phyloP scores from a whole-genome alignment of 2,888 invertebrate species.

The Polymixis flavicincta region DNA sequence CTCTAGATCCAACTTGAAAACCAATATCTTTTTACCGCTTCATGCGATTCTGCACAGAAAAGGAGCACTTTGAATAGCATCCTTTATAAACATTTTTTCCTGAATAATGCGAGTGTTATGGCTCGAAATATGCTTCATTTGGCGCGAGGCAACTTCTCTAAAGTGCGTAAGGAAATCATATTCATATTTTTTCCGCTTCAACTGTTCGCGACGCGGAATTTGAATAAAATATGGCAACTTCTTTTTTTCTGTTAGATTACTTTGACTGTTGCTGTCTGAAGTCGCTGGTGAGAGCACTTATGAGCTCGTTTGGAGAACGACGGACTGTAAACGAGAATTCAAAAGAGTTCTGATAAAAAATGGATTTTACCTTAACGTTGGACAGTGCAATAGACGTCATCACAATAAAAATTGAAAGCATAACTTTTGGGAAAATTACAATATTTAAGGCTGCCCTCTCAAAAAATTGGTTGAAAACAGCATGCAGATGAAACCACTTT shows the following conservation, averaged over 20 bases:
- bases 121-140: constrained; percentile 90
- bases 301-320: constrained; percentile 42
- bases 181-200: constrained; percentile 90
- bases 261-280: constrained; percentile 63
- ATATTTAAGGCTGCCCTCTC: too few relatives aligned
- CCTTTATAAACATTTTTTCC: constrained; percentile 71
- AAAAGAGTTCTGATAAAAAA: constrained; percentile 25
- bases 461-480: too few relatives aligned
- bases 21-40: neutral
- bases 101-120: constrained; percentile 90
- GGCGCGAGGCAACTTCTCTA: constrained; percentile 85
- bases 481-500: too few relatives aligned
- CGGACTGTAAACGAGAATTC: constrained; percentile 30
- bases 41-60: neutral
- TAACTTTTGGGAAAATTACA: neutral
- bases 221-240: constrained; percentile 81
- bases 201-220: constrained; percentile 85
- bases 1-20: neutral
- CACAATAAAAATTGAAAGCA: neutral
- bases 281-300: constrained; percentile 50
- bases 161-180: constrained; percentile 88
- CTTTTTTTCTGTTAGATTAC: constrained; percentile 67
- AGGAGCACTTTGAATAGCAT: constrained; percentile 51
- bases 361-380: neutral
- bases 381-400: neutral